phyloP scores from a whole-genome alignment of 30 jellyfish, hydroid and myxozoan genomes.

The Aurelia sp. region DNA sequence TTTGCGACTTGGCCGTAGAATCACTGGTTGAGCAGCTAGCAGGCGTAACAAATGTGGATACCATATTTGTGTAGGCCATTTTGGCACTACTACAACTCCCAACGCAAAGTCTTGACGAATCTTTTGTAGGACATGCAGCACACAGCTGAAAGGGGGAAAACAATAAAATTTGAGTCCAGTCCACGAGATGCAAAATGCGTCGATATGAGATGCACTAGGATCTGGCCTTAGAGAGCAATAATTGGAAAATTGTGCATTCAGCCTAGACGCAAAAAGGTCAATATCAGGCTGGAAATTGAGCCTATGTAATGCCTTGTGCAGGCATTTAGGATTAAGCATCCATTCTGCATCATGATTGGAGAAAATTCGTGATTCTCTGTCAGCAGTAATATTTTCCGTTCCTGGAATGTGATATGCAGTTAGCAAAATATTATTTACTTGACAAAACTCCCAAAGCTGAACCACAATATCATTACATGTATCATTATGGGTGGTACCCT shows the following conservation, averaged over 20 bases:
- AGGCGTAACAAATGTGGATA: too few species aligned
- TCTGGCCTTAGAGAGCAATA: conserved; percentile 13
- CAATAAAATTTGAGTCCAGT: conserved; percentile 15
- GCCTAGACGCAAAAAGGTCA: conserved; percentile 5
- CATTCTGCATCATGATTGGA: conserved; percentile 36
- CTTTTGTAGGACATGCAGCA: too few species aligned
- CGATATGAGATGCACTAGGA: not conserved
- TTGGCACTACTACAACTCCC: too few species aligned
- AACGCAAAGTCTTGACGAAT: too few species aligned
- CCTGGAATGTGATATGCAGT: conserved; percentile 68
- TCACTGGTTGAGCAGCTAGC: too few species aligned
- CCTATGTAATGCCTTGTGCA: not conserved
- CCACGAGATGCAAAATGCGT: conserved; percentile 28
- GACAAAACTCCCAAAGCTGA: conserved; percentile 31
- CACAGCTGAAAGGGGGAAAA: not conserved
- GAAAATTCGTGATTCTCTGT: conserved; percentile 29
- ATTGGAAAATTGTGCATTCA: conserved; percentile 16
- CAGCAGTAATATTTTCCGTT: conserved; percentile 37
- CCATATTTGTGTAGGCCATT: too few species aligned
- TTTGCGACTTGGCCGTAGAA: too few species aligned
- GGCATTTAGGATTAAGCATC: conserved; percentile 12
- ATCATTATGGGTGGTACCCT: conserved; percentile 45
- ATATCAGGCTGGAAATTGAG: not conserved
- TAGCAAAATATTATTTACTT: conserved; percentile 17
- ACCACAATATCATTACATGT: conserved; percentile 14